Evolutionary conservation across 35 echinoderm and acorn worm genomes (phyloP), one percentile per base, ranked within the genome.

Genomic region (Ophiothrix spiculata): DNA sequence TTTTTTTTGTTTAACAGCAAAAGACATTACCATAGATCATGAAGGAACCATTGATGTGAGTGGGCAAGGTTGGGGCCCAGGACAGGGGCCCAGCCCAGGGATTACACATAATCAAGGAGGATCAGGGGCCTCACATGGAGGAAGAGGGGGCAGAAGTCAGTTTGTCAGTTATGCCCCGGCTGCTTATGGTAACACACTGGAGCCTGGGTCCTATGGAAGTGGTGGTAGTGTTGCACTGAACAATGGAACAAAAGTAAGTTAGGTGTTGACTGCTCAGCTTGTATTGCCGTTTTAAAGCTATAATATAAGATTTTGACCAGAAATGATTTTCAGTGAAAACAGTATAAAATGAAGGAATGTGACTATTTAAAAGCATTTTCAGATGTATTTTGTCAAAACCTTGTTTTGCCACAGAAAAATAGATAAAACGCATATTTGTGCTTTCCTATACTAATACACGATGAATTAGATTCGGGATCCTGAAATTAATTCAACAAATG

Each of bases 111-210:
- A 6, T 38, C 33, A 75, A 46, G 93, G 93, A 38, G 86, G 89
- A 10, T 80, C 93, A 40, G 93, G 93, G 45, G 93, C 86, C 33
- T 96, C 93, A 3, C 90, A 97, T 86, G 94, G 94, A 56, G 94
- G 94, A 11, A 46, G 78, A 74, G 90, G 94, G 37, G 94, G 94
- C 31, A 80, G 40, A 39, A 87, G 90, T 34, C 81, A 46, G 13
- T 85, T 78, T 79, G 74, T 86, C 28, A 13, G 17, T 17, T 78
- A 81, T 64, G 77, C 90, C 40, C 39, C 38, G 31, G 39, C 33
- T 69, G 90, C 94, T 0, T 89, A 92, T 89, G 94, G 90, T 13
- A 77, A 92, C 25, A 81, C 88, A 8, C 77, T 91, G 28, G 23
- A 75, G 14, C 94, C 90, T 25, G 25, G 21, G 32, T 46, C 88